A percentile compares a stretch with the other conserved stretches of the same genome.
These are phyloP conservation scores for Laothoe populi DNA, from an alignment of 2,888 invertebrate species.

Conservation along the genomic window DNA sequence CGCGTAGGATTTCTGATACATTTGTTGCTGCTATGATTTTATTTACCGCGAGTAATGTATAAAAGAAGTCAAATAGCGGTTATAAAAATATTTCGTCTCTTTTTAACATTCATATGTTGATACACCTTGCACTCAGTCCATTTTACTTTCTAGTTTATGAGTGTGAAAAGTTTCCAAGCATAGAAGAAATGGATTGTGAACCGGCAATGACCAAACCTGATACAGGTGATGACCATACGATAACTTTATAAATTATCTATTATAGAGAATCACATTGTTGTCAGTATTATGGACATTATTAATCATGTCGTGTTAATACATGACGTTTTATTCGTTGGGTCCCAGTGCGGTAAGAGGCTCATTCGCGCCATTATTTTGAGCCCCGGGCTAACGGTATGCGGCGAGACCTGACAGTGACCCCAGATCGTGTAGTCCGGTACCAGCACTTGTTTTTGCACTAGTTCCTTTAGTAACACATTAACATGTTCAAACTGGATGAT, in stretches of 20 bases:
- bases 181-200: not conserved
- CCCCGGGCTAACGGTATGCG: constrained; percentile 58
- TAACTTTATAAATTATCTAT: not conserved
- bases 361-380: constrained; percentile 52
- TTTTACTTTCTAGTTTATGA: too few relatives aligned
- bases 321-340: constrained; percentile 42
- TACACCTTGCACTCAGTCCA: too few relatives aligned
- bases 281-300: constrained; percentile 19
- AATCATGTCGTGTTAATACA: constrained; percentile 48
- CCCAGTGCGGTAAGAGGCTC: constrained; percentile 59
- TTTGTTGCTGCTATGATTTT: too few relatives aligned
- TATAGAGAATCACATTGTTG: not conserved
- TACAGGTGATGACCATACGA: not conserved
- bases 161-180: too few relatives aligned
- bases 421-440: constrained; percentile 53
- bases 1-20: too few relatives aligned
- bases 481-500: constrained; percentile 60
- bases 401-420: constrained; percentile 64
- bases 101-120: too few relatives aligned
- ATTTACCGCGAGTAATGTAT: too few relatives aligned
- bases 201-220: not conserved
- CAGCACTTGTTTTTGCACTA: constrained; percentile 55
- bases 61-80: too few relatives aligned
- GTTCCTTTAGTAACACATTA: constrained; percentile 51
- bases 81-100: too few relatives aligned